These are phyloP conservation scores for Emydoidea blandingii DNA, from an alignment of 2,797 vertebrate species.

Conservation along the genomic window DNA sequence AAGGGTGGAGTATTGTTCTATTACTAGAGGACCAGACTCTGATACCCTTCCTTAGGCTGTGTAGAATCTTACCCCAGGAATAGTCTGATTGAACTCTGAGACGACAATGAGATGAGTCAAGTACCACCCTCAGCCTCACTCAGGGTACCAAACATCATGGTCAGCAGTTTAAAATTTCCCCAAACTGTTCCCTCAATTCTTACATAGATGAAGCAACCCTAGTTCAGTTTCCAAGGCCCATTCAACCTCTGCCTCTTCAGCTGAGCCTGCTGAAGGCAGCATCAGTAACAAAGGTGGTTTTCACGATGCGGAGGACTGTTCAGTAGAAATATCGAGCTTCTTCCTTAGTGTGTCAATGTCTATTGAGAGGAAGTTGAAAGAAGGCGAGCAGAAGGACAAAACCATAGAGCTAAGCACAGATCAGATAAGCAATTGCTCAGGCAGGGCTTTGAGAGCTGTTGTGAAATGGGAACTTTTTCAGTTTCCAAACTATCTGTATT, in stretches of 20 bases:
- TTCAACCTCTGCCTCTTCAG: neutral
- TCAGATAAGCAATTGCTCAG: neutral
- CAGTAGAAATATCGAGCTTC: neutral
- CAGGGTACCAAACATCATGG: neutral
- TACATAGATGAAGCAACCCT: neutral
- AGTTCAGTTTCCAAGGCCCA: neutral
- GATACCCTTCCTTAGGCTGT: neutral
- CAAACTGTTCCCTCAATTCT: neutral
- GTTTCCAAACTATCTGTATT: neutral
- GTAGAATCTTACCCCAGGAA: neutral
- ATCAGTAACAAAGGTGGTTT: neutral
- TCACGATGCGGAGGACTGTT: accelerated
- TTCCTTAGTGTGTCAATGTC: accelerated
- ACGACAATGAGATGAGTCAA: neutral
- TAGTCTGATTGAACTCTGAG: neutral
- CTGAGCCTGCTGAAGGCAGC: neutral
- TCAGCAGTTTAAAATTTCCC: neutral
- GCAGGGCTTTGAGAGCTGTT: neutral
- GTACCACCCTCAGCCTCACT: neutral
- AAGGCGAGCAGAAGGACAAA: neutral
- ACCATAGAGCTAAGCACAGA: neutral
- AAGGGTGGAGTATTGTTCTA: neutral
- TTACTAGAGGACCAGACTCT: neutral
- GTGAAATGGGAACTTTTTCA: neutral
- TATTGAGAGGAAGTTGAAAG: neutral